Evolutionary conservation across 1,140 invertebrate species (phyloP), one percentile per base, ranked within the genome.

Genomic region (Euborellia annulipes): DNA sequence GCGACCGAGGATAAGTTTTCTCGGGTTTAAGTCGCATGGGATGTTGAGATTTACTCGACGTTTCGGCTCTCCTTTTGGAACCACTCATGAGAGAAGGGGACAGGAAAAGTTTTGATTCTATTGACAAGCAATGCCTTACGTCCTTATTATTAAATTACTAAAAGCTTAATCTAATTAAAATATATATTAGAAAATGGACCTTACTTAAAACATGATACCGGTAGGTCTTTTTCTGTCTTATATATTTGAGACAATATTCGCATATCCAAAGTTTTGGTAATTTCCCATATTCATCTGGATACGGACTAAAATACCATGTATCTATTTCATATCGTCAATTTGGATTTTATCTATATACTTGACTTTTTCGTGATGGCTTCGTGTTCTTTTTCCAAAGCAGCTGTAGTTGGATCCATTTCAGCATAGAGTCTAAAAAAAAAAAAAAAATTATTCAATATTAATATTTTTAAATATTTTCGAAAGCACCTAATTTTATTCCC

Each of bases 271-370:
- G 67, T 61, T 93, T 95, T 0, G 85, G 75, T 49, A 88, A 85
- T 67, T 91, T 89, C 0, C 91, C 88, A 66, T 95, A 98, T 58
- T 97, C 91, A 49, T 95, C 92, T 3, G 94, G 93, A 63, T 92
- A 98, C 0, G 94, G 94, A 58, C 91, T 96, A 58, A 95, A 98
- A 63, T 98, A 98, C 93, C 94, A 98, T 11, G 93, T 93, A 60
- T 97, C 92, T 39, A 98, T 95, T 69, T 97, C 93, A 67, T 89
- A 96, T 60, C 82, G 72, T 36, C 94, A 58, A 98, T 90, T 67
- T 96, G 89, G 54, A 98, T 84, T 62, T 78, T 79, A 58, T 98
- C 92, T 53, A 99, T 97, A 58, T 98, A 98, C 71, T 98, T 98
- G 0, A 98, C 89, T 78, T 90, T 91, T n/a, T n/a, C 42, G 87